phyloP scores from a whole-genome alignment of 1,140 invertebrate species.

The Drosophila lini region DNA sequence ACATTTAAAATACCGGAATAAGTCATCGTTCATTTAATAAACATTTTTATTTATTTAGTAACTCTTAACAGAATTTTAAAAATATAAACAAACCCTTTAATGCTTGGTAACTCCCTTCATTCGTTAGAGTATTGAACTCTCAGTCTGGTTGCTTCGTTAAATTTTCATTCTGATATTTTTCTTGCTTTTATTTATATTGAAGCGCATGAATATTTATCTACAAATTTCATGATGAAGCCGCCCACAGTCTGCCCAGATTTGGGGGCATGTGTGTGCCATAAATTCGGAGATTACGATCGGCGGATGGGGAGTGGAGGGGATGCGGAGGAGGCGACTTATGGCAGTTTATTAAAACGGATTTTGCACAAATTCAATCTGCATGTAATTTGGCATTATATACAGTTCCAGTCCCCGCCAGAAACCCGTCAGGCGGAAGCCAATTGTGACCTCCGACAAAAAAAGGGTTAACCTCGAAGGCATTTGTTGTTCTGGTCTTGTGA shows the following conservation, averaged over 20 bases:
- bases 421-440: constrained; percentile 40
- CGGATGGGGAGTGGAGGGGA: too few relatives aligned
- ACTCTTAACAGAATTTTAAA: background rate
- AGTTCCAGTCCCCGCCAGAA: constrained; percentile 1
- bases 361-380: constrained; percentile 74
- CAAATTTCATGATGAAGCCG: constrained; percentile 34
- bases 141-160: background rate
- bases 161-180: constrained; percentile 40
- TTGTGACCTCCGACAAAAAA: constrained; percentile 15
- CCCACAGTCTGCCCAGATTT: constrained; percentile 17
- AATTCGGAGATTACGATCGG: constrained; percentile 69
- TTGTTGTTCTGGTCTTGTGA: constrained; percentile 28
- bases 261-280: constrained; percentile 49
- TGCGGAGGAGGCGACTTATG: constrained; percentile 49
- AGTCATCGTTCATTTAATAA: background rate
- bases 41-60: background rate
- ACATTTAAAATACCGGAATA: background rate
- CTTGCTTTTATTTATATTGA: constrained; percentile 70
- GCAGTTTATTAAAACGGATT: constrained; percentile 77
- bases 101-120: background rate
- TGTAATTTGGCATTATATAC: constrained; percentile 50
- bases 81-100: background rate
- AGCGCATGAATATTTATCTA: constrained; percentile 75
- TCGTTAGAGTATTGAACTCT: constrained; percentile 5
- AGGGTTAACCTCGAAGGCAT: constrained; percentile 31